Base-by-base conservation (phyloP, 1,140 invertebrate genomes). In the Heliconius eleuchia region DNA sequence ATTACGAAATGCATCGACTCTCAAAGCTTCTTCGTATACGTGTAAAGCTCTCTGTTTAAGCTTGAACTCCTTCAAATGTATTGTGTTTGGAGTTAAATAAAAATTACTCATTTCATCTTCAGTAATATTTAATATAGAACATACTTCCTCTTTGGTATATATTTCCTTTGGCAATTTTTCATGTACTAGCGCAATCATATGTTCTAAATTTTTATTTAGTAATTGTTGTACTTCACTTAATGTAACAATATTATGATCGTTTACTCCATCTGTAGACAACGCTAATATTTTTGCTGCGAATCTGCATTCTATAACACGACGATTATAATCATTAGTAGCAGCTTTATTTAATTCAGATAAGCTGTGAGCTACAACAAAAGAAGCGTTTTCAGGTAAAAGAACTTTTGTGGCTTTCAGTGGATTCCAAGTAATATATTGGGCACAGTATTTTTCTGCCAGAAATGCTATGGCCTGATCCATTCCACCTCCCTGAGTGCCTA, bases 401-500 rank as follows among this genome's bases (percentile, higher is more conserved):
- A 99, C 97, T 86, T 98, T 96, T 52, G 95, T 96, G 7, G 97
- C 96, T 80, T 95, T 95, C 18, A 99, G 91, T 1, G 99, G 99
- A 88, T 98, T 96, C 95, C 99, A 99, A 85, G 99, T 97, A 84
- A 99, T 99, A 81, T 98, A 95, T 90, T 98, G 98, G 1, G 98
- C 98, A 85, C 96, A 96, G 81, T 97, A 98, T 92, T 96, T 94
- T 89, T 97, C 96, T 3, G 98, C 99, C 27, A 99, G 96, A 94
- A 99, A 98, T 73, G 98, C 98, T 86, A 99, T 99, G 0, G 99
- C 99, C 95, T 99, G 99, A 93, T 99, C 99, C 99, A 99, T 99
- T 82, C 99, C 99, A 57, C 99, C 99, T 42, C 99, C 99, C 94
- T 99, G 96, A 11, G 98, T 98, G 19, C 99, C 99, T 85, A 99